Conservation (phyloP, 2,113 vertebrate genomes). For the Pachypanchax playfairii region DNA sequence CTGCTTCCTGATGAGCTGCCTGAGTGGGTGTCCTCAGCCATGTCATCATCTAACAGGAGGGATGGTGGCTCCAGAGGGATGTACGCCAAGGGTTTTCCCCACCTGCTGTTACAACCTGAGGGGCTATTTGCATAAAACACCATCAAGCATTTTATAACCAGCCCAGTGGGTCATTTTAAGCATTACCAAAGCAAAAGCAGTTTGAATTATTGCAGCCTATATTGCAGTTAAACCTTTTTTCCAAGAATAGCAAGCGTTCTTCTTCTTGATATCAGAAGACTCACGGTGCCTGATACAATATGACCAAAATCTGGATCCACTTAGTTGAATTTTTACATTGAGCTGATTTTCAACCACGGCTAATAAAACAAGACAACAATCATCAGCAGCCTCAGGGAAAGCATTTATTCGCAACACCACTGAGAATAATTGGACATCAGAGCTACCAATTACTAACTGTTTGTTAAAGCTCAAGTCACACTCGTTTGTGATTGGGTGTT, state of each 20-base stretch:
- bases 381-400: slow-evolving; percentile 29
- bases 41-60: slow-evolving; percentile 21
- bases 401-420: slow-evolving; percentile 38
- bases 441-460: slow-evolving; percentile 43
- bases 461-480: slow-evolving; percentile 40
- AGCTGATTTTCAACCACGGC: slow-evolving; percentile 23
- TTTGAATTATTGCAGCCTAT: not conserved
- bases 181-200: not conserved
- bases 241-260: slow-evolving; percentile 18
- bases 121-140: slow-evolving; percentile 7
- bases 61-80: slow-evolving; percentile 22
- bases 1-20: slow-evolving; percentile 31
- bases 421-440: slow-evolving; percentile 37
- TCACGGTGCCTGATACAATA: slow-evolving; percentile 30
- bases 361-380: slow-evolving; percentile 50
- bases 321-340: slow-evolving; percentile 29
- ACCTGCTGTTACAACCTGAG: slow-evolving; percentile 17
- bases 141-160: slow-evolving; percentile 5
- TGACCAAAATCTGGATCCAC: slow-evolving; percentile 34
- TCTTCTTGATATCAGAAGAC: slow-evolving; percentile 16
- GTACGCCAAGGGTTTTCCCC: slow-evolving; percentile 10
- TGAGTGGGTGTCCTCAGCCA: slow-evolving; percentile 38
- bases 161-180: not conserved
- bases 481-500: not conserved
- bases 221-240: slow-evolving; percentile 5